These are phyloP conservation scores for Eueides isabella DNA, from an alignment of 1,140 invertebrate genomes.

Conservation along the genomic window DNA sequence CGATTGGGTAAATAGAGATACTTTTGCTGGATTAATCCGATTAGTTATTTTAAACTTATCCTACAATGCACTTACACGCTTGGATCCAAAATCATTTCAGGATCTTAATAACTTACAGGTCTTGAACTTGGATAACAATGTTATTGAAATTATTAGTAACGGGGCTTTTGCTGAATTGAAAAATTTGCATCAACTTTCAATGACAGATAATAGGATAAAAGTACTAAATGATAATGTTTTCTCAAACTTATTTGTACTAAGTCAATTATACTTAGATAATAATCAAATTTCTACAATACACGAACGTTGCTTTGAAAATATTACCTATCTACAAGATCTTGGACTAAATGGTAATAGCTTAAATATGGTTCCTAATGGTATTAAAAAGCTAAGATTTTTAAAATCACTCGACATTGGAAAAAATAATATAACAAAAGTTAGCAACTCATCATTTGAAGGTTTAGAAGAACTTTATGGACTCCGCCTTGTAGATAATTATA, in stretches of 20 bases:
- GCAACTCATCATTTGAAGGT: constrained; percentile 85
- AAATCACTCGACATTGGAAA: constrained; percentile 91
- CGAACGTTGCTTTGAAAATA: constrained; percentile 89
- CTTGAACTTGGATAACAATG: constrained; percentile 89
- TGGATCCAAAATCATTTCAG: constrained; percentile 89
- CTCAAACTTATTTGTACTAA: constrained; percentile 88
- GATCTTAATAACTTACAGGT: constrained; percentile 90
- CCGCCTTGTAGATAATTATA: constrained; percentile 85
- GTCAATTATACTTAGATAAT: constrained; percentile 88
- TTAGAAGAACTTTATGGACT: constrained; percentile 86
- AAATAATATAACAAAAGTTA: constrained; percentile 86
- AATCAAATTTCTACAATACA: constrained; percentile 88
- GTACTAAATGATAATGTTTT: constrained; percentile 88
- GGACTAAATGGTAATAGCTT: constrained; percentile 90
- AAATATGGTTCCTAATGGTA: constrained; percentile 86
- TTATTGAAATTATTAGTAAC: constrained; percentile 88
- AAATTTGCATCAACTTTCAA: constrained; percentile 88
- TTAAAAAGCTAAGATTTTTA: constrained; percentile 86
- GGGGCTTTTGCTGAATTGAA: constrained; percentile 89
- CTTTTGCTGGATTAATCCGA: constrained; percentile 88
- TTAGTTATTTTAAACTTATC: constrained; percentile 90
- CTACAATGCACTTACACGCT: constrained; percentile 86
- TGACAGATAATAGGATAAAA: constrained; percentile 89
- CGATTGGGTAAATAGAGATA: constrained; percentile 90
- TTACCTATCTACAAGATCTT: constrained; percentile 90